Conservation (phyloP, 2,888 invertebrate species). For the Spisula solida region DNA sequence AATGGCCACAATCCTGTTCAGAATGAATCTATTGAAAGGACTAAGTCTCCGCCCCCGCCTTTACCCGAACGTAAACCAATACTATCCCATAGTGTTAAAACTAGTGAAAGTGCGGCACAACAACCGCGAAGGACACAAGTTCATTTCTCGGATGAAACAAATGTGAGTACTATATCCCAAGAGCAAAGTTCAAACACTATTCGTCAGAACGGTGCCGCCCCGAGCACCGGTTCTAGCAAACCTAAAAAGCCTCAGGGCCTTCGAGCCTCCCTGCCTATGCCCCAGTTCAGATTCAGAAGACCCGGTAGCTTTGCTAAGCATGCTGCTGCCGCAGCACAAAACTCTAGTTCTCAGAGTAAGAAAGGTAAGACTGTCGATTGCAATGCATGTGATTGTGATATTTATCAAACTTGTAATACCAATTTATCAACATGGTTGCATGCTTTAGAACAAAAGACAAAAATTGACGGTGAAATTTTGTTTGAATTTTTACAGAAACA, state of each 20-base stretch:
- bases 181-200: slow-evolving; percentile 62
- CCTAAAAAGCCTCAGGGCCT: slow-evolving; percentile 62
- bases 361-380: slow-evolving; percentile 67
- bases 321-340: slow-evolving; percentile 37
- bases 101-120: slow-evolving; percentile 44
- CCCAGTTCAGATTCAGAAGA: slow-evolving; percentile 69
- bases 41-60: slow-evolving; percentile 61
- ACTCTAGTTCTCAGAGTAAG: slow-evolving; percentile 63
- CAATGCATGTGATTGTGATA: slow-evolving; percentile 31
- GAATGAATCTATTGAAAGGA: slow-evolving; percentile 58
- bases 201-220: slow-evolving; percentile 60
- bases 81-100: slow-evolving; percentile 53
- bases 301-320: slow-evolving; percentile 55
- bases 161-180: slow-evolving; percentile 69
- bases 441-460: slow-evolving; percentile 67
- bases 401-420: slow-evolving; percentile 28
- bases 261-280: slow-evolving; percentile 69
- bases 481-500: slow-evolving; percentile 80
- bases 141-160: slow-evolving; percentile 70
- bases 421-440: slow-evolving; percentile 61
- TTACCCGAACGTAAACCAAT: slow-evolving; percentile 69
- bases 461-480: slow-evolving; percentile 73
- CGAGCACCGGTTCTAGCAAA: slow-evolving; percentile 43
- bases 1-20: slow-evolving; percentile 64
- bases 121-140: slow-evolving; percentile 62